Percentiles rank a stretch among this genome's conserved stretches.
Evolutionary conservation across 1,140 invertebrate genomes (phyloP).

Genomic region (Sycobia sp.): DNA sequence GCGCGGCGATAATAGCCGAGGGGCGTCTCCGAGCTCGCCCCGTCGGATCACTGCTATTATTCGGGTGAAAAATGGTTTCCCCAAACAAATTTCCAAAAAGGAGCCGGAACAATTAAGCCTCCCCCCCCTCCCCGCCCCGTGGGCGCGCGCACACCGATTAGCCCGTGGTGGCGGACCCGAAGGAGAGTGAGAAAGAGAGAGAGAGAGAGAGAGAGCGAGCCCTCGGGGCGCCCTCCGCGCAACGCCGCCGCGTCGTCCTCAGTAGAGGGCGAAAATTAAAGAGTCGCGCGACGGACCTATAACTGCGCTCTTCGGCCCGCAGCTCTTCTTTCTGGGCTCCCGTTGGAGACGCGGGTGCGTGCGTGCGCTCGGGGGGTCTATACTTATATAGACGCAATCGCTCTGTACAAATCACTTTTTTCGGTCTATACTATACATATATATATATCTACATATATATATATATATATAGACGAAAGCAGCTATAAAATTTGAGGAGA

Average conservation of each 20-base stretch:
- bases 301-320: too few species aligned
- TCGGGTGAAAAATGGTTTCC: slow-evolving; percentile 47
- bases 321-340: too few species aligned
- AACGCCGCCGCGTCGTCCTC: neutral
- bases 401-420: slow-evolving; percentile 48
- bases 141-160: too few species aligned
- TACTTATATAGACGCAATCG: slow-evolving; percentile 38
- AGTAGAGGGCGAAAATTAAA: slow-evolving; percentile 41
- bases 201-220: too few species aligned
- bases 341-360: too few species aligned
- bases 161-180: too few species aligned
- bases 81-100: slow-evolving; percentile 44
- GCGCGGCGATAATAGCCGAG: slow-evolving; percentile 39
- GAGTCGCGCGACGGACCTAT: too few species aligned
- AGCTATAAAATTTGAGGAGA: too few species aligned
- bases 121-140: too few species aligned
- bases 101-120: slow-evolving; percentile 42
- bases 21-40: slow-evolving; percentile 21
- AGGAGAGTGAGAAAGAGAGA: neutral
- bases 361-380: slow-evolving; percentile 25
- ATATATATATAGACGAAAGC: too few species aligned
- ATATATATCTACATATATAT: too few species aligned
- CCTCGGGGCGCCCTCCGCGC: neutral
- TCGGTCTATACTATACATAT: slow-evolving; percentile 49
- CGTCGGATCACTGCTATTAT: slow-evolving; percentile 40